Base-by-base conservation (phyloP, 2,113 vertebrate species). In the Seriola aureovittata region DNA sequence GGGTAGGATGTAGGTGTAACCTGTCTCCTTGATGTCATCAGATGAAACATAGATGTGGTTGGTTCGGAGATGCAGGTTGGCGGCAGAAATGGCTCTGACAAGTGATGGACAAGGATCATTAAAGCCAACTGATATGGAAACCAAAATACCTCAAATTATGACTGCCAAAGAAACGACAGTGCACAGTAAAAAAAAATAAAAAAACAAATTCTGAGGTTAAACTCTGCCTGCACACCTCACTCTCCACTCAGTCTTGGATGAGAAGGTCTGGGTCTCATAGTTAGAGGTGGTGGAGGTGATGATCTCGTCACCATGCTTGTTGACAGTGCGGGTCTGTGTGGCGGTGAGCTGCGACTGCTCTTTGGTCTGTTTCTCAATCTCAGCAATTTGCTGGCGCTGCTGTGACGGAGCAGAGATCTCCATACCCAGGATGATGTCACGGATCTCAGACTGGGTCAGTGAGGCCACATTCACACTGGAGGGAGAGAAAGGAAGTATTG, bases 211-310 rank as follows among this genome's bases (percentile, higher is more conserved):
- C 1, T 13, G 32, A 66, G 34, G 54, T 14, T 38, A 17, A 57
- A 25, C 16, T 36, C 29, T 13, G 19, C 2, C 11, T 2, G 4
- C 88, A 60, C 93, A 99, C 98, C 98, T 96, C 94, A 99, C 99
- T 84, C 99, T 96, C 99, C 98, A 99, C 69, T 99, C 99, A 0
- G 99, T 99, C 93, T 99, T 99, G 4, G 99, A 99, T 42, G 98
- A 99, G 95, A 99, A 99, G 17, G 99, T 99, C 93, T 99, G 99
- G 0, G 99, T 99, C 94, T 99, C 99, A 0, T 99, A 99, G 94
- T 99, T 99, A 93, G 98, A 99, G 82, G 99, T 99, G 76, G 99
- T 99, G 16, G 98, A 99, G 67, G 99, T 99, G 95, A 99, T 99
- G 88, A 99, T 99, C 93, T 99, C 99, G 2, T 99, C 99, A 0